Conservation (phyloP, 2,113 vertebrate species). For the Cephalopholis sonnerati region DNA sequence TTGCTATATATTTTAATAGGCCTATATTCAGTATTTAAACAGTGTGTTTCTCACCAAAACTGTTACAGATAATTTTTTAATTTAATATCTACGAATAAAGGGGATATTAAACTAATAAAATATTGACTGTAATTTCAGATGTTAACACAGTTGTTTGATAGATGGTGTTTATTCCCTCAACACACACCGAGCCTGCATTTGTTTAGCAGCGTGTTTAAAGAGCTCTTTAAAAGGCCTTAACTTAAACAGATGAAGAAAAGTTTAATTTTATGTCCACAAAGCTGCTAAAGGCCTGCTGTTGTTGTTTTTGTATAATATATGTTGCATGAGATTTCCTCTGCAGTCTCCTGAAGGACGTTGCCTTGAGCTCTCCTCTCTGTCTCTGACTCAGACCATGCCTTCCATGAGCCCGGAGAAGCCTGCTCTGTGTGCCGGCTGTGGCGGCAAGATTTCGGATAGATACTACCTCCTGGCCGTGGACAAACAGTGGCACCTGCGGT, state of each 20-base stretch:
- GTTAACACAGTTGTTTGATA: neutral
- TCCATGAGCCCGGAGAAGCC: constrained; percentile 98
- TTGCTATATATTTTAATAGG: neutral
- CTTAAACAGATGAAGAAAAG: neutral
- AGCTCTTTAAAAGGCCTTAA: neutral
- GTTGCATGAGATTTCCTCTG: neutral
- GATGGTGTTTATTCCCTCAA: neutral
- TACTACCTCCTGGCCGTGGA: constrained; percentile 99
- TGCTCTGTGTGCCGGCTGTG: constrained; percentile 97
- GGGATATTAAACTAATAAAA: neutral
- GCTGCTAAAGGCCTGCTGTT: neutral
- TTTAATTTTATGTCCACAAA: neutral
- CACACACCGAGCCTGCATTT: constrained; percentile 3
- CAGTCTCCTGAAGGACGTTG: neutral
- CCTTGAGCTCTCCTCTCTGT: constrained; percentile 8
- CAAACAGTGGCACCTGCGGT: constrained; percentile 99
- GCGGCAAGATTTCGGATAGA: constrained; percentile 98
- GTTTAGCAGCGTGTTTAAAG: neutral
- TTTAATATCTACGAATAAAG: neutral
- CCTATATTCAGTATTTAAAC: neutral
- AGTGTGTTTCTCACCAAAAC: neutral
- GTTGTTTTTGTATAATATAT: neutral
- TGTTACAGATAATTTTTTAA: neutral
- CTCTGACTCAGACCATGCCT: constrained; percentile 90
- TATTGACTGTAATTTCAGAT: neutral